Evolutionary conservation across 1,140 invertebrate genomes (phyloP).

Genomic region (Drosophila sp.): DNA sequence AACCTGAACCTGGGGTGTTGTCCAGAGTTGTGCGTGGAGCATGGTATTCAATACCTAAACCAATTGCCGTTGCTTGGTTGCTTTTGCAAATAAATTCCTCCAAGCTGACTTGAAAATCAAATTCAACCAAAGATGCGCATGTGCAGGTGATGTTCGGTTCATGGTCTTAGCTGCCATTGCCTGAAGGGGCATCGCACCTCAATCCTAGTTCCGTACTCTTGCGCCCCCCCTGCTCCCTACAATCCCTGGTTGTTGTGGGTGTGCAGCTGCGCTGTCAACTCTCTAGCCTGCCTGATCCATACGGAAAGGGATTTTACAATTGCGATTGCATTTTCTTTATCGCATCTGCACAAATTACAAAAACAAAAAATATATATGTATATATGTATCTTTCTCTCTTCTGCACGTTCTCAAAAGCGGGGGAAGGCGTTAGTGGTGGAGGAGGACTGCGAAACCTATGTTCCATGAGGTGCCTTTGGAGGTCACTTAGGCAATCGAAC

Average conservation of each 20-base stretch:
- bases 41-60: background rate
- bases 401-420: constrained; percentile 43
- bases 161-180: constrained; percentile 9
- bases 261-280: constrained; percentile 56
- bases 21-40: constrained; percentile 7
- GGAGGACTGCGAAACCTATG: constrained; percentile 20
- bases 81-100: constrained; percentile 68
- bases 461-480: constrained; percentile 27
- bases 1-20: constrained; percentile 26
- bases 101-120: constrained; percentile 43
- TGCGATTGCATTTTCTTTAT: constrained; percentile 66
- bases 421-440: background rate
- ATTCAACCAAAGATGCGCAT: constrained; percentile 42
- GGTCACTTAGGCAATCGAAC: constrained; percentile 57
- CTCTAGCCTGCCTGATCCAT: constrained; percentile 37
- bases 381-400: constrained; percentile 50
- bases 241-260: constrained; percentile 47
- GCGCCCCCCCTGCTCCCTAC: constrained; percentile 11
- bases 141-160: constrained; percentile 60
- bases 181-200: constrained; percentile 37
- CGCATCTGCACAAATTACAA: constrained; percentile 70
- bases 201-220: background rate
- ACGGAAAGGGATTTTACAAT: constrained; percentile 45
- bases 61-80: constrained; percentile 29
- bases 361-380: constrained; percentile 38